Conservation (phyloP, 2,888 invertebrate species). For the Drosophila quinaria region DNA sequence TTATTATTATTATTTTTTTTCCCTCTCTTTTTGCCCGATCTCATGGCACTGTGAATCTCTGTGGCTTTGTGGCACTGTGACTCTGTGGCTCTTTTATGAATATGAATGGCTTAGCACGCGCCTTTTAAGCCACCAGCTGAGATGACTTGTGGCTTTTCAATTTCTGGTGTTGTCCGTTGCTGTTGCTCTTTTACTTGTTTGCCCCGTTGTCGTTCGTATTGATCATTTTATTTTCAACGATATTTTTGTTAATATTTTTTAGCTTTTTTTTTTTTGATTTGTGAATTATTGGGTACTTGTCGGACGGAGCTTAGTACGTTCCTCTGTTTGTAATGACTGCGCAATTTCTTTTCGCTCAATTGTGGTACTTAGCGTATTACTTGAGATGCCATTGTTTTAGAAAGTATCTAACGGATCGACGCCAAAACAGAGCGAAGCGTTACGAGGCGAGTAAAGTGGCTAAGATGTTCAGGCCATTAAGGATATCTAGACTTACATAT, state of each 20-base stretch:
- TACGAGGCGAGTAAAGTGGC: constrained; percentile 12
- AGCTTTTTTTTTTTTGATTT: constrained; percentile 28
- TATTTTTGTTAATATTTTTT: constrained; percentile 15
- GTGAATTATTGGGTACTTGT: constrained; percentile 78
- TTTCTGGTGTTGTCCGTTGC: constrained; percentile 64
- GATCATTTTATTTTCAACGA: constrained; percentile 73
- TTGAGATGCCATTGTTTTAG: constrained; percentile 75
- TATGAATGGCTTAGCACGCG: constrained; percentile 82
- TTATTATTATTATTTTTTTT: constrained; percentile 36
- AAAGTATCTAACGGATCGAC: constrained; percentile 60
- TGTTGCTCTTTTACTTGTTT: constrained; percentile 63
- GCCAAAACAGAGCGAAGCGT: constrained; percentile 2
- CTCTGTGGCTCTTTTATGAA: constrained; percentile 72
- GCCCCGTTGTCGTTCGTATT: constrained; percentile 63
- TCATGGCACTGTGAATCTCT: constrained; percentile 33
- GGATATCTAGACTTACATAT: not conserved
- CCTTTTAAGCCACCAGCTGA: constrained; percentile 83
- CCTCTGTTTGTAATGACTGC: constrained; percentile 64
- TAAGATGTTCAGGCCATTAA: constrained; percentile 2
- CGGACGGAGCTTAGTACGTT: constrained; percentile 50
- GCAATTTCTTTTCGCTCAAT: constrained; percentile 68
- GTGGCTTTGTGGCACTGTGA: constrained; percentile 26
- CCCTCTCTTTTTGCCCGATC: constrained; percentile 37
- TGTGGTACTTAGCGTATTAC: constrained; percentile 67
- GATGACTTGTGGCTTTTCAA: constrained; percentile 82